A percentile compares a stretch with the other conserved stretches of the same genome.
Evolutionary conservation across 1,140 invertebrate genomes (phyloP).

Genomic region (Odontomachus brunneus): DNA sequence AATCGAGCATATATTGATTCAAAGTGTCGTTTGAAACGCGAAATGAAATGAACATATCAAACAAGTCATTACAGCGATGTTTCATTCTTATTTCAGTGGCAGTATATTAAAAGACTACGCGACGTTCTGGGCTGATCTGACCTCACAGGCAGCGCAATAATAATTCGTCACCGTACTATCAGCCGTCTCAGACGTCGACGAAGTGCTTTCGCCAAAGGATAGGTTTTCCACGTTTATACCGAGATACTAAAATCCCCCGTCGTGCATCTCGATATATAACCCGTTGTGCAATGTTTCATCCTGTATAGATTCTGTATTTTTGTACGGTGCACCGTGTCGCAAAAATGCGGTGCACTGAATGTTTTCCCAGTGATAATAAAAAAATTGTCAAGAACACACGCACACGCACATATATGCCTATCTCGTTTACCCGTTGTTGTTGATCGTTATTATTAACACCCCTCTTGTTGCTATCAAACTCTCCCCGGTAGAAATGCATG

Average conservation of each 20-base stretch:
- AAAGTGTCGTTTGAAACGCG: no score
- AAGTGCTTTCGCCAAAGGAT: conserved; percentile 39
- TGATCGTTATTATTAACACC: neutral
- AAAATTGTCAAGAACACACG: neutral
- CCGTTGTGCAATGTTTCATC: conserved; percentile 3
- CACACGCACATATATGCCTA: no score
- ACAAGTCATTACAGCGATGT: neutral
- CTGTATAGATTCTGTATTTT: conserved; percentile 24
- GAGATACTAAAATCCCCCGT: neutral
- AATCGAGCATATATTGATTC: no score
- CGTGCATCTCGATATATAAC: neutral
- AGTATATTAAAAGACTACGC: conserved; percentile 90
- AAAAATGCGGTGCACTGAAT: neutral
- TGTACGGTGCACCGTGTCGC: neutral
- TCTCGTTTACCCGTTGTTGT: neutral
- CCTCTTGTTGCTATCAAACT: neutral
- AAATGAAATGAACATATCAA: no score
- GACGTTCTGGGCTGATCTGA: conserved; percentile 89
- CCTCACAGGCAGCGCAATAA: conserved; percentile 64
- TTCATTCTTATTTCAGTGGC: conserved; percentile 87
- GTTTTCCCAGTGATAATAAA: conserved; percentile 22
- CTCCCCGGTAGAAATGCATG: no score
- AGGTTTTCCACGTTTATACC: neutral
- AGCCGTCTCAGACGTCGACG: conserved; percentile 24
- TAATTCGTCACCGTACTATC: neutral